Evolutionary conservation across 2,113 vertebrate genomes (phyloP).

Genomic region (Agapornis roseicollis): DNA sequence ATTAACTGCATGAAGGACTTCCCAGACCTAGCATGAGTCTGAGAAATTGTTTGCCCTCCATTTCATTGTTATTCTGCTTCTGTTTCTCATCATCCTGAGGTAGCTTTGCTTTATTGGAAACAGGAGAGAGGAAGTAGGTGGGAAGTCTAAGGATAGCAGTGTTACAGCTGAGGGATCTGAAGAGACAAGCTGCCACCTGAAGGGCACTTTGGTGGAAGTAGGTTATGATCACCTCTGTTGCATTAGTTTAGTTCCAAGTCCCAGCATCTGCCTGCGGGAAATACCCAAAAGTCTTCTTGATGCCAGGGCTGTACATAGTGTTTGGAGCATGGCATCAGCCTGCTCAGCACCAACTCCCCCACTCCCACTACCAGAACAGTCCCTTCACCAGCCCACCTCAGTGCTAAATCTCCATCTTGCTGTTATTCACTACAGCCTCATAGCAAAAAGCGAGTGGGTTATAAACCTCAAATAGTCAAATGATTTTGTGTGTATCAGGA

Average conservation of each 20-base stretch:
- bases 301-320: neutral
- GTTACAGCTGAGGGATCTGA: neutral
- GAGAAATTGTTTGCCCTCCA: neutral
- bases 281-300: neutral
- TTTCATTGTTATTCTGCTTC: neutral
- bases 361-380: neutral
- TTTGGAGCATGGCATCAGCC: neutral
- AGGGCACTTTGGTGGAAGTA: neutral
- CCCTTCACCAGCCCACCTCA: fast-evolving
- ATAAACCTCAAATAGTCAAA: fast-evolving
- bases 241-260: too few relatives aligned
- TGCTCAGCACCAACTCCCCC: neutral
- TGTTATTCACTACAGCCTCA: fast-evolving
- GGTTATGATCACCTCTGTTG: fast-evolving
- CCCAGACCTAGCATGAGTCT: neutral
- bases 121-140: neutral
- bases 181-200: neutral
- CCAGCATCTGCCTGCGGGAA: fast-evolving
- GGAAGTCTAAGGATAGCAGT: neutral
- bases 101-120: neutral
- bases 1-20: neutral
- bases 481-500: neutral
- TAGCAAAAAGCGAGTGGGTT: neutral
- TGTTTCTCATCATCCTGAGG: neutral
- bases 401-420: fast-evolving